Conservation (phyloP, 1,140 invertebrate species). For the Euura lappo region DNA sequence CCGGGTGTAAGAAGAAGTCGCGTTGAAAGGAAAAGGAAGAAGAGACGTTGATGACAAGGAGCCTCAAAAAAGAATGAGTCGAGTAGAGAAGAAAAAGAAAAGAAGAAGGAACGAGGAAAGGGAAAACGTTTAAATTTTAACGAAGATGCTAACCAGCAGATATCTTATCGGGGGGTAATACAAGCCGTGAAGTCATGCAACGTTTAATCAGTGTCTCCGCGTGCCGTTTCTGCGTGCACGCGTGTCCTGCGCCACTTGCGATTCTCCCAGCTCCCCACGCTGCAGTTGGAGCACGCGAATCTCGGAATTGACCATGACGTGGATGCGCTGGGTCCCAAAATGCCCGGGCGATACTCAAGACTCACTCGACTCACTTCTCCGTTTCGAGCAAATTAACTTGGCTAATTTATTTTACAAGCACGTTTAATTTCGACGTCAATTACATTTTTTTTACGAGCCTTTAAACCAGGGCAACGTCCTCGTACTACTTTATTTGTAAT, state of each 20-base stretch:
- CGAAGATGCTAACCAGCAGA: background rate
- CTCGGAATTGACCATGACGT: background rate
- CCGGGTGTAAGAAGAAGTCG: too few species aligned
- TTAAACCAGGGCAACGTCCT: background rate
- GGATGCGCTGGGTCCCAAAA: too few species aligned
- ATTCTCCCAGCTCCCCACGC: background rate
- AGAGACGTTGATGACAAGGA: background rate
- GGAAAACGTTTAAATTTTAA: conserved; percentile 8
- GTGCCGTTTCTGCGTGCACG: background rate
- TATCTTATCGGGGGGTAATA: background rate
- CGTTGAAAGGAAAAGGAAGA: too few species aligned
- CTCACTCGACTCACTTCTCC: background rate
- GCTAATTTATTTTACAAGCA: conserved; percentile 11
- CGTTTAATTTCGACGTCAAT: conserved; percentile 11
- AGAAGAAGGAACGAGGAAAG: conserved; percentile 11
- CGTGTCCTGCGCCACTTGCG: background rate
- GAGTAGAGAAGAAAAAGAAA: background rate
- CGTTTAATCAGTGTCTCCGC: too few species aligned
- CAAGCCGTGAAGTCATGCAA: too few species aligned
- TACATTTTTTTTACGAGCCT: background rate
- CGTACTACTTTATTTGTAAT: background rate
- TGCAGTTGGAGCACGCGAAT: background rate
- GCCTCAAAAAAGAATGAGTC: background rate
- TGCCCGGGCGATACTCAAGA: too few species aligned
- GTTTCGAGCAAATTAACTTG: background rate